Conservation (phyloP, 2,888 invertebrate genomes). For the Lymantria monacha region DNA sequence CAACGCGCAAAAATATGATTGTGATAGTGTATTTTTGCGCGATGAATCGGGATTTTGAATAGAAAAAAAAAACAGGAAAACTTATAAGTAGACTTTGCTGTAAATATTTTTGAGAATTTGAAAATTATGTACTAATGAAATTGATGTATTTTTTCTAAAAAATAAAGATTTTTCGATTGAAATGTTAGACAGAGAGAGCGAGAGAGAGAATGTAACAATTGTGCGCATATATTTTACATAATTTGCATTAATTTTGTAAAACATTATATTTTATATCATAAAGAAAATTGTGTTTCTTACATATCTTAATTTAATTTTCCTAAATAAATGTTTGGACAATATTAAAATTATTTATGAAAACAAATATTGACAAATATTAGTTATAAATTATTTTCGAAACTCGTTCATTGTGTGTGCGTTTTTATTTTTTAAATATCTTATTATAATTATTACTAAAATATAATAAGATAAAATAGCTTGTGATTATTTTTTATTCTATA, state of each 20-base stretch:
- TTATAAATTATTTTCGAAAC: slow-evolving; percentile 22
- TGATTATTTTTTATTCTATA: slow-evolving; percentile 22
- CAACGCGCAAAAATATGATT: slow-evolving; percentile 16
- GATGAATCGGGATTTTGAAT: slow-evolving; percentile 27
- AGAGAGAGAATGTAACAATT: slow-evolving; percentile 30
- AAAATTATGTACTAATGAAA: slow-evolving; percentile 36
- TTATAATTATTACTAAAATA: slow-evolving; percentile 12
- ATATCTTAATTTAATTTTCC: slow-evolving; percentile 20
- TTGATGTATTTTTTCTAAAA: slow-evolving; percentile 62
- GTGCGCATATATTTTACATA: slow-evolving; percentile 44
- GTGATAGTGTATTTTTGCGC: slow-evolving; percentile 21
- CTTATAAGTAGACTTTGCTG: slow-evolving; percentile 55
- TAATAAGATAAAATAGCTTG: slow-evolving; percentile 26
- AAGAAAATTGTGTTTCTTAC: slow-evolving; percentile 27
- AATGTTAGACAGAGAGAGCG: slow-evolving; percentile 30
- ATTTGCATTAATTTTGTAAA: slow-evolving; percentile 16
- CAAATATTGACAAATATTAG: slow-evolving; percentile 23
- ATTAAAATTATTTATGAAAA: slow-evolving; percentile 19
- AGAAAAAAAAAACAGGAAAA: slow-evolving; percentile 36
- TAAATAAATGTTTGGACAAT: slow-evolving; percentile 10
- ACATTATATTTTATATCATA: slow-evolving; percentile 16
- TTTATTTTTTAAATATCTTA: slow-evolving; percentile 18
- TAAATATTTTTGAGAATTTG: slow-evolving; percentile 52
- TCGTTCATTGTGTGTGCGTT: slow-evolving; percentile 12
- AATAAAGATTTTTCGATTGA: slow-evolving; percentile 45